Percentiles rank a stretch among this genome's conserved stretches.
phyloP scores from a whole-genome alignment of 2,113 vertebrate species.

The Colossoma macropomum region DNA sequence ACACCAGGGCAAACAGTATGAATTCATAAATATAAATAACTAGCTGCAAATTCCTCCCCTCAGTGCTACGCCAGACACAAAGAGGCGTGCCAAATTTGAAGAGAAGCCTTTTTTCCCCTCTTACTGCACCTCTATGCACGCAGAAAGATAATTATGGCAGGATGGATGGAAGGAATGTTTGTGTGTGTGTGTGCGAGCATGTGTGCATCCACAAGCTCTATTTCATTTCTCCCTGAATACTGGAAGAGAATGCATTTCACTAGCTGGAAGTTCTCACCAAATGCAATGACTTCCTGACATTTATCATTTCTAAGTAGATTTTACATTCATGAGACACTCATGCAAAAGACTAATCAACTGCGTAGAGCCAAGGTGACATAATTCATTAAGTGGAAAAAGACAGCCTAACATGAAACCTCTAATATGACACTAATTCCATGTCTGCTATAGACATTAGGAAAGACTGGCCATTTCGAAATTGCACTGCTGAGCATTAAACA shows the following conservation, averaged over 20 bases:
- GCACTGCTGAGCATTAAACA: background rate
- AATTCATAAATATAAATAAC: conserved; percentile 88
- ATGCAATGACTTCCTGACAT: background rate
- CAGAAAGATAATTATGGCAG: conserved; percentile 15
- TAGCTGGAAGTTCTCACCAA: background rate
- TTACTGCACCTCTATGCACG: background rate
- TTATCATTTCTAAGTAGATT: background rate
- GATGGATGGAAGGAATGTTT: conserved; percentile 10
- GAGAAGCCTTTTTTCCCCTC: conserved; percentile 37
- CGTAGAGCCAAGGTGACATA: background rate
- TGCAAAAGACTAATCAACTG: conserved; percentile 1
- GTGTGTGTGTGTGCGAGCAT: background rate
- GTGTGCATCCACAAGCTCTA: background rate
- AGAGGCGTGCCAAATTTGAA: conserved; percentile 66
- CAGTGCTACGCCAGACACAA: conserved; percentile 66
- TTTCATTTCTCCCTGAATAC: background rate
- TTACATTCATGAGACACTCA: background rate
- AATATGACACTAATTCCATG: conserved; percentile 16
- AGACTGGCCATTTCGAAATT: background rate
- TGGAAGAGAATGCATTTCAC: background rate
- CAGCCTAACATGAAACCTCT: background rate
- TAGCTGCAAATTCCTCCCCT: conserved; percentile 73
- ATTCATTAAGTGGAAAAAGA: background rate
- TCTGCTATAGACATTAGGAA: conserved; percentile 8
- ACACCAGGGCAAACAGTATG: conserved; percentile 80